Base-by-base conservation (phyloP, 2,888 invertebrate species). In the Apeira syringaria region DNA sequence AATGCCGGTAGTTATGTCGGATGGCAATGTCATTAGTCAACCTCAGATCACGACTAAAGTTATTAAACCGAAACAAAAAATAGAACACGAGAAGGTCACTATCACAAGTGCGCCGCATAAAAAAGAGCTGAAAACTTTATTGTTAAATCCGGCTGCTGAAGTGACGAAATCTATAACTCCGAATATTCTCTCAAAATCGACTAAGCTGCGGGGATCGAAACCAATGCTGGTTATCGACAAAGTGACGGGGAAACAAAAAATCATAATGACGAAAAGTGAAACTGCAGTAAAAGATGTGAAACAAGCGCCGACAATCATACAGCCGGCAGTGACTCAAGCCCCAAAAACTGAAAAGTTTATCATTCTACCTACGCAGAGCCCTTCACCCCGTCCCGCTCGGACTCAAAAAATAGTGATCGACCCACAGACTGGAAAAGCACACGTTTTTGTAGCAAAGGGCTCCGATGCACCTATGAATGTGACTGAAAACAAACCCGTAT, bases 1-100 rank as follows among this genome's bases (percentile, higher is more conserved):
- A 63, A 92, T 94, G 91, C 94, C 94, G 0, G 91, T 93, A 18
- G 91, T 93, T 0, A 87, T 88, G 85, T 74, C 89, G 0, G 89
- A 88, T 49, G 84, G 82, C 5, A 85, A 85, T 55, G 67, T 86
- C 24, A 74, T 86, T 45, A 68, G 74, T 11, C 80, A 76, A 29
- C 47, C 68, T 2, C 37, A 44, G 4, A 74, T 67, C 49, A 63
- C 77, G n/a, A 69, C 79, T 5, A 82, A 83, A 61, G 54, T 80
- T 5, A 56, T 81, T 0, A 83, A 80, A 65, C 63, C 77, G 7
- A 87, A 83, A 59, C 73, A 55, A 24, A 40, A 61, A 22, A 48
- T 71, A 11, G 82, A 82, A 51, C 76, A 58, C 32, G 85, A 87
- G 38, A 87, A 85, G 56, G 55, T 72, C 20, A 50, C 68, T 1